Conservation (phyloP, 2,888 invertebrate species). For the Crepidodera aurea region DNA sequence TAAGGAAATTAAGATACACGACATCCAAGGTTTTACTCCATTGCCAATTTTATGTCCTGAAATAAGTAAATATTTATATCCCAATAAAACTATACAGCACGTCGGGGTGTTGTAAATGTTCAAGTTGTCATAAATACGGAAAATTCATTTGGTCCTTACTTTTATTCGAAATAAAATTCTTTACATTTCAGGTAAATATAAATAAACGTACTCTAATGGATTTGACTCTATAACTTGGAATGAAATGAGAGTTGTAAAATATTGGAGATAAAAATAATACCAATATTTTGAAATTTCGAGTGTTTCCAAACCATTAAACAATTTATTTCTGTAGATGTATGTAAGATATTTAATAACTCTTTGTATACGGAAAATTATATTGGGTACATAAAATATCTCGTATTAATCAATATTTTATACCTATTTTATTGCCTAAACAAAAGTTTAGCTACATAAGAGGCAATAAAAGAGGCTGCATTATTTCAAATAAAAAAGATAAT, state of each 20-base stretch:
- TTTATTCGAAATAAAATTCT: slow-evolving; percentile 23
- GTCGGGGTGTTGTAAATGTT: slow-evolving; percentile 15
- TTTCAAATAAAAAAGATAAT: too few species aligned
- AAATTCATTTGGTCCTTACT: slow-evolving; percentile 21
- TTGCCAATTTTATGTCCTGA: slow-evolving; percentile 3
- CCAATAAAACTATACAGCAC: slow-evolving; percentile 19
- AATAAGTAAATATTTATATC: slow-evolving; percentile 26
- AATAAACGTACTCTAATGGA: not conserved
- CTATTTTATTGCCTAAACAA: too few species aligned
- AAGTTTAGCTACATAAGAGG: too few species aligned
- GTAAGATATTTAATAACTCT: too few species aligned
- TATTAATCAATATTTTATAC: too few species aligned
- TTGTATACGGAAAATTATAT: too few species aligned
- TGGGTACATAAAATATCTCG: too few species aligned
- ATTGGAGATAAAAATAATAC: not conserved
- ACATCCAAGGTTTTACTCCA: not conserved
- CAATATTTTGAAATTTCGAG: too few species aligned
- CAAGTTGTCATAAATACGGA: slow-evolving; percentile 26
- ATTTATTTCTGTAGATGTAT: too few species aligned
- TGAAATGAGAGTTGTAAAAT: not conserved
- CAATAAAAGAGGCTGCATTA: too few species aligned
- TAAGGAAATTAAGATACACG: not conserved
- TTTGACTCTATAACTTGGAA: not conserved
- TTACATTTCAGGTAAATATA: slow-evolving; percentile 3
- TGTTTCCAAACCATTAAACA: too few species aligned